A percentile compares a stretch with the other conserved stretches of the same genome.
Evolutionary conservation across 2,888 invertebrate genomes (phyloP).

Genomic region (Rhaphigaster nebulosa): DNA sequence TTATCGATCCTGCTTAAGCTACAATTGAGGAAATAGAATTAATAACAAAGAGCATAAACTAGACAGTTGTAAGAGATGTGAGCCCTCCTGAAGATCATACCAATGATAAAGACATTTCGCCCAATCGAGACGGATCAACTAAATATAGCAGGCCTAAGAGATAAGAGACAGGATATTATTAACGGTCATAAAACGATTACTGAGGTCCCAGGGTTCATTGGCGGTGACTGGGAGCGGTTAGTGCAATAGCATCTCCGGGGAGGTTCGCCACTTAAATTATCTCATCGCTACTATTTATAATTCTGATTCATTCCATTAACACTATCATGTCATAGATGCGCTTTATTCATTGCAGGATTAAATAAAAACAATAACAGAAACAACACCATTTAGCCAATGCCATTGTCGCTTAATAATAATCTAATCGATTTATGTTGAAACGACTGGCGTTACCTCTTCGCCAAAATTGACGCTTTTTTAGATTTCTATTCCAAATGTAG

Average conservation of each 20-base stretch:
- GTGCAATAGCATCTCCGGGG: neutral
- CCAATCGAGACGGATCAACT: conserved; percentile 15
- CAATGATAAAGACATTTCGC: conserved; percentile 49
- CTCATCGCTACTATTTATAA: neutral
- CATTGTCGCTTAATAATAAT: no score
- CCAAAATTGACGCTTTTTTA: no score
- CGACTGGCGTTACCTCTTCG: no score
- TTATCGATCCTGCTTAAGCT: neutral
- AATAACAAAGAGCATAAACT: neutral
- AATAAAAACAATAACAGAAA: neutral
- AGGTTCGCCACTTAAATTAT: neutral
- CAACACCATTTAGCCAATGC: no score
- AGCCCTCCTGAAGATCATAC: neutral
- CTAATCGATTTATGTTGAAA: no score
- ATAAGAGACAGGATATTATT: conserved; percentile 42
- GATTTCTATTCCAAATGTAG: no score
- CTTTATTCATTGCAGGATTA: neutral
- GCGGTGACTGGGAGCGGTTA: neutral
- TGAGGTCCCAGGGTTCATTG: neutral
- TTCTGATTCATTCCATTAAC: neutral
- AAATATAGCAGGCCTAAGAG: conserved; percentile 24
- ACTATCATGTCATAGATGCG: neutral
- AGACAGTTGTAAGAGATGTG: neutral
- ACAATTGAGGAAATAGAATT: conserved; percentile 10
- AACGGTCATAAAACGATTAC: conserved; percentile 6